A percentile compares a stretch with the other conserved stretches of the same genome.
phyloP scores from a whole-genome alignment of 1,140 invertebrate genomes.

The Lepidurus packardi region DNA sequence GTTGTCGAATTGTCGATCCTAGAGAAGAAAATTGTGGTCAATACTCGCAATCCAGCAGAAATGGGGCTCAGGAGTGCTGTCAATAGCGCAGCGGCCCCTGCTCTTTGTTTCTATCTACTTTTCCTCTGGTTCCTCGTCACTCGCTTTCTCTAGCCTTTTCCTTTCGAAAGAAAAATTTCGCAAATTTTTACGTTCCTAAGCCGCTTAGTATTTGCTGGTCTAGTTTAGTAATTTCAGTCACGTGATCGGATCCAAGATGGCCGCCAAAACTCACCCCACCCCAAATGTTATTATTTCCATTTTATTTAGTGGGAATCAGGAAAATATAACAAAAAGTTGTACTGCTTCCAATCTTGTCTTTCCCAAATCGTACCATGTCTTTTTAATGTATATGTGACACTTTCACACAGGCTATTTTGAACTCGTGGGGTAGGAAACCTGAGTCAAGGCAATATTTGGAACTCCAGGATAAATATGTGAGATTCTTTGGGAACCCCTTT shows the following conservation, averaged over 20 bases:
- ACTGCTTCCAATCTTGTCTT: not conserved
- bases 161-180: not conserved
- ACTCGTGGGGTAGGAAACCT: not conserved
- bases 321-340: not conserved
- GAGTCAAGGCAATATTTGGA: not conserved
- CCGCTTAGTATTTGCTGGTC: not conserved
- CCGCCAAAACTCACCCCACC: not conserved
- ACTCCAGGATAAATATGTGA: not conserved
- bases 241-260: not conserved
- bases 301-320: not conserved
- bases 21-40: not conserved
- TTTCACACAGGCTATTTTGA: not conserved
- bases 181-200: not conserved
- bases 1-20: not conserved
- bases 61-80: not conserved
- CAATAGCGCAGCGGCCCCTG: not conserved
- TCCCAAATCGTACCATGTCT: too few relatives aligned
- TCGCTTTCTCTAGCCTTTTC: not conserved
- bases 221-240: not conserved
- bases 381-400: too few relatives aligned
- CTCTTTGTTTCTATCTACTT: not conserved
- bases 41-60: not conserved
- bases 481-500: not conserved
- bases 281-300: not conserved
- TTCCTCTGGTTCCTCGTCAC: slow-evolving; percentile 2